These are phyloP conservation scores for Amazona guildingii DNA, from an alignment of 2,113 vertebrate species.

Conservation along the genomic window DNA sequence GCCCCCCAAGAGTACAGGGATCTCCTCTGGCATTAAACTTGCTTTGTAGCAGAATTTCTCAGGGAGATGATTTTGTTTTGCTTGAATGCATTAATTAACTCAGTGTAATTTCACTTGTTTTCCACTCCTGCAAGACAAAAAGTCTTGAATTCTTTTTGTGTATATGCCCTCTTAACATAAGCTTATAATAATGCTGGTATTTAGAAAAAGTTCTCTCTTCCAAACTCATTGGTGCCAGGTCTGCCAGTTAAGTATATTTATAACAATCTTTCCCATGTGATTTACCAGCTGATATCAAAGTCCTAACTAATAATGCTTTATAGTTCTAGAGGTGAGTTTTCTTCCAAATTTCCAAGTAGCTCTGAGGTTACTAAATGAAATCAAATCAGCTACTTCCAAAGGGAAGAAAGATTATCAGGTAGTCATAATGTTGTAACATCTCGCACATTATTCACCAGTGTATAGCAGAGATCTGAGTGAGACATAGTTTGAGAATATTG, in stretches of 20 bases:
- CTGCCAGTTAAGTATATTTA: constrained; percentile 5
- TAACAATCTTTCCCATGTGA: neutral
- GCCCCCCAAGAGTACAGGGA: rapidly evolving
- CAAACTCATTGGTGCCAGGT: neutral
- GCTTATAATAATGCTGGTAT: neutral
- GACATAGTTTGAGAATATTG: neutral
- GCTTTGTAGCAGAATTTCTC: neutral
- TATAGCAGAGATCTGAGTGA: neutral
- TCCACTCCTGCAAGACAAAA: neutral
- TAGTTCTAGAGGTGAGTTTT: neutral
- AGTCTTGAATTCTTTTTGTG: neutral
- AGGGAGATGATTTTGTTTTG: neutral
- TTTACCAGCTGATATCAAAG: constrained; percentile 12
- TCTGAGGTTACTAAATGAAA: neutral
- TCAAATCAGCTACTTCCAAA: neutral
- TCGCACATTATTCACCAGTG: neutral
- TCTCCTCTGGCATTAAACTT: neutral
- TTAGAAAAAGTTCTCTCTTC: neutral
- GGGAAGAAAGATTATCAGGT: neutral
- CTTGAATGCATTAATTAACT: neutral
- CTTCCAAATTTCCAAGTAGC: neutral
- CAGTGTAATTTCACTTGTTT: neutral
- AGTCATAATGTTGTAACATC: neutral
- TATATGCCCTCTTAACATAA: constrained; percentile 10
- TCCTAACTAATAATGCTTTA: neutral